Conservation (phyloP, 2,113 vertebrate species). For the Colossoma macropomum region DNA sequence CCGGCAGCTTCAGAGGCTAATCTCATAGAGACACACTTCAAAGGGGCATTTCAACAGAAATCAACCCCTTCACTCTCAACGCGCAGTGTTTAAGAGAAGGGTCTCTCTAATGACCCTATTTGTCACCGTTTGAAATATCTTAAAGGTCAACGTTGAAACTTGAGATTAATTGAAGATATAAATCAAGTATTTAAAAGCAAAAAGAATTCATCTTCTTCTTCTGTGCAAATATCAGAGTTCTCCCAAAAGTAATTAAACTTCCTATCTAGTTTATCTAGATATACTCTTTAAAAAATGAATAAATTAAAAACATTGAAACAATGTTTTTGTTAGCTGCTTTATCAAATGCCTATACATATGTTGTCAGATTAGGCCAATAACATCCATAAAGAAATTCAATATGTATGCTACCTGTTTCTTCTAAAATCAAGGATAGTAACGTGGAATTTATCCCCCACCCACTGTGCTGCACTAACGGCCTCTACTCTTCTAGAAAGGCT, state of each 20-base stretch:
- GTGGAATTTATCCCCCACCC: no score
- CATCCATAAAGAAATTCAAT: not conserved
- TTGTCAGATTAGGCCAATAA: no score
- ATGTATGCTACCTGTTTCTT: not conserved
- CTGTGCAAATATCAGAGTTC: conserved; percentile 46
- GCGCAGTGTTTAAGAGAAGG: conserved; percentile 58
- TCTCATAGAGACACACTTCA: not conserved
- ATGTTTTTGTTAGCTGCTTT: not conserved
- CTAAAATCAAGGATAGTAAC: no score
- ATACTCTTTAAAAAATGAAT: not conserved
- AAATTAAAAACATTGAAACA: not conserved
- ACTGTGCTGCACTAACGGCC: no score
- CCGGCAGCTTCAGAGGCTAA: not conserved
- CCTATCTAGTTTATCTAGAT: conserved; percentile 1
- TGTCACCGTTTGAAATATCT: conserved; percentile 62
- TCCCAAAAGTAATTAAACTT: conserved; percentile 58
- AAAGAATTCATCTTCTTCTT: conserved; percentile 37
- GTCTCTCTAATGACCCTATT: conserved; percentile 67
- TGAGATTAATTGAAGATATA: conserved; percentile 62
- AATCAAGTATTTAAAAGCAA: conserved; percentile 55
- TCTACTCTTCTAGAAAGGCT: no score
- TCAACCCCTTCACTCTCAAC: conserved; percentile 31
- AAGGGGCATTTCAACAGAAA: conserved; percentile 25
- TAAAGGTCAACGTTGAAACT: conserved; percentile 68
- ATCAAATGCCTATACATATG: not conserved